Evolutionary conservation across 2,888 invertebrate genomes (phyloP).

Genomic region (Chalcis sispes): DNA sequence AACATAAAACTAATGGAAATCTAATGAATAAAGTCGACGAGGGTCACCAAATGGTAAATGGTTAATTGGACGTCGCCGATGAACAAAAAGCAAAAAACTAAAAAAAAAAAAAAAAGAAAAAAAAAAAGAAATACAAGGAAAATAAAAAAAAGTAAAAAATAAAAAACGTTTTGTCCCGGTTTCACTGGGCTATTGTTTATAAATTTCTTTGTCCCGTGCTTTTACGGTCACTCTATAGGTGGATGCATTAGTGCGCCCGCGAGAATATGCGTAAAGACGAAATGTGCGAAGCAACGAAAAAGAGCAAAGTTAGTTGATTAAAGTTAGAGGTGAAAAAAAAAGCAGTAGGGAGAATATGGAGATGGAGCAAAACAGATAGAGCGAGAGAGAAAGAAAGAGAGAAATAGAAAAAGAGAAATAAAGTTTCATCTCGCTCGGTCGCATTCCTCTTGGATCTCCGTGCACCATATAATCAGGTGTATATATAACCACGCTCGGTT

Average conservation of each 20-base stretch:
- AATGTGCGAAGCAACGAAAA: no score
- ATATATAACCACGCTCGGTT: neutral
- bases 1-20: conserved; percentile 39
- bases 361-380: no score
- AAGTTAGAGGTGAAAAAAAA: no score
- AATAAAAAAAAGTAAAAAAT: no score
- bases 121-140: no score
- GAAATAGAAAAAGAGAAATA: conserved; percentile 4
- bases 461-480: neutral
- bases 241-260: conserved; percentile 35
- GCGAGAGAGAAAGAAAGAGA: neutral
- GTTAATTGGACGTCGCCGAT: conserved; percentile 45
- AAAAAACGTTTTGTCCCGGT: conserved; percentile 15
- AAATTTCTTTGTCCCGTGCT: conserved; percentile 42
- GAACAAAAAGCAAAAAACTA: no score
- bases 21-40: conserved; percentile 28
- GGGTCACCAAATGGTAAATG: conserved; percentile 5
- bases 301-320: no score
- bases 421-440: neutral
- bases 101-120: no score
- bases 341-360: no score
- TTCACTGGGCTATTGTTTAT: conserved; percentile 45
- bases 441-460: neutral
- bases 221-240: conserved; percentile 27
- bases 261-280: conserved; percentile 46